Percentiles rank a stretch among this genome's conserved stretches.
These are phyloP conservation scores for Hemaris fuciformis DNA, from an alignment of 2,888 invertebrate genomes.

Conservation along the genomic window DNA sequence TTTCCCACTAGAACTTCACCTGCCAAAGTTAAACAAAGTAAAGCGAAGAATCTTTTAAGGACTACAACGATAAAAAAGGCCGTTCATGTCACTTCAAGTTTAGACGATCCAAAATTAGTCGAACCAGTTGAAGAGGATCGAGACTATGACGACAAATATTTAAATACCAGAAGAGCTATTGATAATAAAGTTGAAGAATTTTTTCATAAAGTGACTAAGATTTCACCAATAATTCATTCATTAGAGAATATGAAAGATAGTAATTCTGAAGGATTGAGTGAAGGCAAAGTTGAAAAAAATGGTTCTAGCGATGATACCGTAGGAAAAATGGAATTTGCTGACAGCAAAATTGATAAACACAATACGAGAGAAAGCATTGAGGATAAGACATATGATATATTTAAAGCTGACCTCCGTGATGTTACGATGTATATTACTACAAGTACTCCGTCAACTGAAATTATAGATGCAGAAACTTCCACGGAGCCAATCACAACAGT, in stretches of 20 bases:
- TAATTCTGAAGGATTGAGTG: not conserved
- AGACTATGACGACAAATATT: slow-evolving; percentile 27
- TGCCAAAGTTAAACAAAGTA: not conserved
- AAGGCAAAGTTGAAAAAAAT: not conserved
- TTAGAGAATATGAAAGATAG: not conserved
- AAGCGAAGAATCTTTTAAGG: not conserved
- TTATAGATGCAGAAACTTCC: not conserved
- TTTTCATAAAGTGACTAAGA: not conserved
- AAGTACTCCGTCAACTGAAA: not conserved
- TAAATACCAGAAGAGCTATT: slow-evolving; percentile 26
- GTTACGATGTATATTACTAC: not conserved
- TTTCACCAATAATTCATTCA: not conserved
- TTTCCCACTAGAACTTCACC: slow-evolving; percentile 2
- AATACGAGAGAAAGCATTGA: not conserved
- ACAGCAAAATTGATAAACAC: not conserved
- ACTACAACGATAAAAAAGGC: not conserved
- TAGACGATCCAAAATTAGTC: slow-evolving; percentile 17
- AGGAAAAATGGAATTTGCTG: not conserved
- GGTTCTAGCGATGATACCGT: not conserved
- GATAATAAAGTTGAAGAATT: not conserved
- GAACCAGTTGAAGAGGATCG: slow-evolving; percentile 24
- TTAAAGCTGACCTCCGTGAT: not conserved
- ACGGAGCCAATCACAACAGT: not conserved
- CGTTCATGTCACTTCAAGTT: not conserved
- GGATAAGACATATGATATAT: slow-evolving; percentile 1